phyloP scores from a whole-genome alignment of 1,140 invertebrate species.

The Micrasema minimum region DNA sequence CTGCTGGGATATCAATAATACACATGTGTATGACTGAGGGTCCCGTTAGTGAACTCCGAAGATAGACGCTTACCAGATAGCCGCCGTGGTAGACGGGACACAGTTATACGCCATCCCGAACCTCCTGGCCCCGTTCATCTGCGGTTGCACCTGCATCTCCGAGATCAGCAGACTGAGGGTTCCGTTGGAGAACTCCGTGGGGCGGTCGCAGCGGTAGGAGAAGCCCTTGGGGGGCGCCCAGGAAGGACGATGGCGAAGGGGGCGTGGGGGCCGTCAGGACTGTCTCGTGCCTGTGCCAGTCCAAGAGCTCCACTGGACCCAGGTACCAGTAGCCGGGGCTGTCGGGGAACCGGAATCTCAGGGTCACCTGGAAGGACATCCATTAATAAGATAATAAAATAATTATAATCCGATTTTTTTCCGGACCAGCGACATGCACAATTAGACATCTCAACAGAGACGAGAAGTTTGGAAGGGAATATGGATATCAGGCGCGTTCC shows the following conservation, averaged over 20 bases:
- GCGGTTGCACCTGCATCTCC: constrained; percentile 68
- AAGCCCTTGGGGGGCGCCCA: constrained; percentile 65
- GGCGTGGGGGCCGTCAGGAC: constrained; percentile 56
- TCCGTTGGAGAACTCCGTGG: constrained; percentile 63
- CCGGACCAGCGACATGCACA: too few relatives aligned
- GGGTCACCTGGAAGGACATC: constrained; percentile 62
- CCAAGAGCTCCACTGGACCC: constrained; percentile 66
- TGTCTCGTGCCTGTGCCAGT: constrained; percentile 55
- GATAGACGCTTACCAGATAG: constrained; percentile 78
- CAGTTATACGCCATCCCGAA: constrained; percentile 87
- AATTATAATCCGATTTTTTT: too few relatives aligned
- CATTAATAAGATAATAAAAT: too few relatives aligned
- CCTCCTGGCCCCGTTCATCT: constrained; percentile 62
- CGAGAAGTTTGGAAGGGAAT: too few relatives aligned
- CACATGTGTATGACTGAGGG: not conserved
- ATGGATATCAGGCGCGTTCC: too few relatives aligned
- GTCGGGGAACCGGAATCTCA: constrained; percentile 65
- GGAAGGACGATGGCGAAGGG: constrained; percentile 56
- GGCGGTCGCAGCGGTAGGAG: constrained; percentile 65
- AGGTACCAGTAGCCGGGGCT: constrained; percentile 66
- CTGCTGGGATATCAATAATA: not conserved
- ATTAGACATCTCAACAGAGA: too few relatives aligned
- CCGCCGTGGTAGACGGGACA: constrained; percentile 87
- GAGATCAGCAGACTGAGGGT: constrained; percentile 60
- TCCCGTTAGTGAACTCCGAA: not conserved